Evolutionary conservation across 2,113 vertebrate genomes (phyloP).

Genomic region (Ranitomeya variabilis): DNA sequence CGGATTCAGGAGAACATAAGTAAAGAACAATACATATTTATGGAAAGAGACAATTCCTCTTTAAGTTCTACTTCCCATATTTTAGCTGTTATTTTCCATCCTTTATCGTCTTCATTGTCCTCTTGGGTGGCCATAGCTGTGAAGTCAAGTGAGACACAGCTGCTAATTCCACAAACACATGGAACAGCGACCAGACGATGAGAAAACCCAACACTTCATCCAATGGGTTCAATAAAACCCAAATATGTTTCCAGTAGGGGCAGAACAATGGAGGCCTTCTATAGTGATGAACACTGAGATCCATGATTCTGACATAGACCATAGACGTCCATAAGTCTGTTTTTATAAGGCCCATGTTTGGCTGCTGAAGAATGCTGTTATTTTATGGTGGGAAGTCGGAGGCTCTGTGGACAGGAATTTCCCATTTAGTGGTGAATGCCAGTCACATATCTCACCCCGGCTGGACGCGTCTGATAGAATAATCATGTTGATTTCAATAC

Average conservation of each 20-base stretch:
- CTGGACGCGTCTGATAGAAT: slow-evolving; percentile 52
- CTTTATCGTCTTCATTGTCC: not conserved
- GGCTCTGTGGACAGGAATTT: slow-evolving; percentile 49
- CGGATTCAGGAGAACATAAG: no score
- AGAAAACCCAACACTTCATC: not conserved
- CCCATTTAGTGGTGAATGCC: slow-evolving; percentile 38
- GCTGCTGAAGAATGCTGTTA: slow-evolving; percentile 43
- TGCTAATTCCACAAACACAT: not conserved
- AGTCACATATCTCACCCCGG: slow-evolving; percentile 54
- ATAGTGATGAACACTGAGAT: not conserved
- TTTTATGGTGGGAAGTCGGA: slow-evolving; percentile 46
- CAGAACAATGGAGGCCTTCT: not conserved
- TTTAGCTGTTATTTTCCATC: not conserved
- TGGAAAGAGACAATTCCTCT: no score
- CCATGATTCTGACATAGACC: slow-evolving; percentile 6
- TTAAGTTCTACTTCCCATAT: not conserved
- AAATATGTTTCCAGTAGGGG: not conserved
- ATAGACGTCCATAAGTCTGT: slow-evolving; percentile 8
- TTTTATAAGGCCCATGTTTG: slow-evolving; percentile 15
- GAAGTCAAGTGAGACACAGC: slow-evolving; percentile 5
- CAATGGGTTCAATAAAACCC: not conserved
- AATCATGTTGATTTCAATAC: slow-evolving; percentile 37
- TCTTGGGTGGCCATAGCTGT: not conserved
- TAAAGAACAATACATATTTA: no score
- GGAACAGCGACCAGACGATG: not conserved